Evolutionary conservation across 2,888 invertebrate genomes (phyloP).

Genomic region (Trachelus stipa): DNA sequence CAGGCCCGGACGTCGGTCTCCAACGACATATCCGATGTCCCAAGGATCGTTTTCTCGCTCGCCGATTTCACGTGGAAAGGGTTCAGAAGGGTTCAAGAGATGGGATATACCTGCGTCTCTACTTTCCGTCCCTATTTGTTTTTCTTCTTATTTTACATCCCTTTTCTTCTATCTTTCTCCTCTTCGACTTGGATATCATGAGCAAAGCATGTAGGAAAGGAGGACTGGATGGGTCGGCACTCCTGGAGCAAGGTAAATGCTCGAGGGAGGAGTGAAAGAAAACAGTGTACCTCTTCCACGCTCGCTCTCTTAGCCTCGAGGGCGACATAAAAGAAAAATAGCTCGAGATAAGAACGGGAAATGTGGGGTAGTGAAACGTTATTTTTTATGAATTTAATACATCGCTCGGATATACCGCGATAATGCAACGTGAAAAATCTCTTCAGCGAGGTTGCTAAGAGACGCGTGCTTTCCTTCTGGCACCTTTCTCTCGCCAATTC

Average conservation of each 20-base stretch:
- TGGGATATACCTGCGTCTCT: not conserved
- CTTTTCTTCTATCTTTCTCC: not conserved
- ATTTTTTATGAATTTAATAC: conserved; percentile 17
- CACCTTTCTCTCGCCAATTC: not conserved
- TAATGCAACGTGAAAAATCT: conserved; percentile 6
- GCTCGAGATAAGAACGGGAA: conserved; percentile 18
- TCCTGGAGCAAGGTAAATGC: conserved; percentile 7
- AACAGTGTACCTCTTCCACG: conserved; percentile 14
- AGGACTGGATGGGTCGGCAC: conserved; percentile 1
- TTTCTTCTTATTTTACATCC: not conserved
- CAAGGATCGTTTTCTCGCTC: not conserved
- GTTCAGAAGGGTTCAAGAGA: not conserved
- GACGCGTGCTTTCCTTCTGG: conserved; percentile 3
- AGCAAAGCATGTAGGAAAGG: not conserved
- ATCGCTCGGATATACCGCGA: conserved; percentile 10
- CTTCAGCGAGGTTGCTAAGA: conserved; percentile 2
- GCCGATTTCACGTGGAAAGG: not conserved
- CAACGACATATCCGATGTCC: not conserved
- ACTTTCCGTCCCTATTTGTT: not conserved
- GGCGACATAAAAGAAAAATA: conserved; percentile 21
- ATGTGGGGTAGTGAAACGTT: conserved; percentile 21
- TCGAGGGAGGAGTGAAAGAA: conserved; percentile 16
- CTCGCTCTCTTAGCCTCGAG: conserved; percentile 15
- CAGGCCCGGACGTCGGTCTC: not conserved
- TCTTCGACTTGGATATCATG: conserved; percentile 1